phyloP scores from a whole-genome alignment of 2,797 vertebrate genomes.

The Lithobates sylvaticus region DNA sequence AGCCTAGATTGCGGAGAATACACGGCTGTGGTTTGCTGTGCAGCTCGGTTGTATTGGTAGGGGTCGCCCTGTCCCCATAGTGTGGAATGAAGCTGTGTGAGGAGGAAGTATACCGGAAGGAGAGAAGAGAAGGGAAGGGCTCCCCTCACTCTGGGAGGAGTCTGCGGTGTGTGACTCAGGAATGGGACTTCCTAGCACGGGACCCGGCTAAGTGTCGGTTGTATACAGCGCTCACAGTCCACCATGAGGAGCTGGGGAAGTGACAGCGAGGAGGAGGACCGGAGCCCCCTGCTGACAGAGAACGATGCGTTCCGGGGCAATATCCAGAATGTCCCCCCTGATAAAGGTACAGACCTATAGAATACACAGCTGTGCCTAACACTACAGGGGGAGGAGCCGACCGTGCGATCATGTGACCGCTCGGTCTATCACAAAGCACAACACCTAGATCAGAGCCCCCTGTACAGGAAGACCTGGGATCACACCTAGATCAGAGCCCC shows the following conservation, averaged over 20 bases:
- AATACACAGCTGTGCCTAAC: too few relatives aligned
- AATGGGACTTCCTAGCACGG: slow-evolving; percentile 19
- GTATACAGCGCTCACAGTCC: not conserved
- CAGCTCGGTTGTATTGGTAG: too few relatives aligned
- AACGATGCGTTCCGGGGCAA: not conserved
- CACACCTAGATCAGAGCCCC: too few relatives aligned
- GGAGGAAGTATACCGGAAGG: slow-evolving; percentile 23
- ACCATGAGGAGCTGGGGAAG: slow-evolving; percentile 31
- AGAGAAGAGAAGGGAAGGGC: not conserved
- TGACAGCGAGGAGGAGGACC: slow-evolving; percentile 32
- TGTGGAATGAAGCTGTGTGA: not conserved
- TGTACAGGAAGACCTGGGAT: too few relatives aligned
- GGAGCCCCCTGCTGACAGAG: slow-evolving; percentile 16
- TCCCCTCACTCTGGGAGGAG: slow-evolving; percentile 24
- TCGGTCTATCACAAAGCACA: too few relatives aligned
- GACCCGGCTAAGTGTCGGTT: not conserved
- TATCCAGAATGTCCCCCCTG: slow-evolving; percentile 4
- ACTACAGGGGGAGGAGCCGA: too few relatives aligned
- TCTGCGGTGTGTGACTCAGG: slow-evolving; percentile 24
- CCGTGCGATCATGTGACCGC: too few relatives aligned
- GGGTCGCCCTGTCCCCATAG: too few relatives aligned
- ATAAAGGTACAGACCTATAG: not conserved
- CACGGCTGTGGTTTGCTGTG: too few relatives aligned
- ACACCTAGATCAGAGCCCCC: too few relatives aligned
- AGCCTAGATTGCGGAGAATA: too few relatives aligned